Percentiles rank a stretch among this genome's conserved stretches.
Evolutionary conservation across 2,888 invertebrate species (phyloP).

Genomic region (Papilio gigon): DNA sequence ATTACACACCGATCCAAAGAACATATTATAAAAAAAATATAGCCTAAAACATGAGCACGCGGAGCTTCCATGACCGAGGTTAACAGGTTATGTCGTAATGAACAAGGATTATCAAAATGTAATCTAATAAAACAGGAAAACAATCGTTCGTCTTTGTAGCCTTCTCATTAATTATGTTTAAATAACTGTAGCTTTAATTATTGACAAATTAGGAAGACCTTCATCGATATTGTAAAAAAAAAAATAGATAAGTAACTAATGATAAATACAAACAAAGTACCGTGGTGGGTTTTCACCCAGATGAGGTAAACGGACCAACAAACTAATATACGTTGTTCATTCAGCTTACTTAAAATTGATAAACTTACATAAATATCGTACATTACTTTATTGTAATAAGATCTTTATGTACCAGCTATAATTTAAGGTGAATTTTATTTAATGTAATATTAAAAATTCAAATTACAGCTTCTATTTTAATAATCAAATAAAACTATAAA

Average conservation of each 20-base stretch:
- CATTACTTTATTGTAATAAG: no score
- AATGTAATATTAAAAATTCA: no score
- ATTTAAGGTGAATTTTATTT: no score
- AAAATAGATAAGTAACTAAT: neutral
- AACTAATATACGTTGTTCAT: neutral
- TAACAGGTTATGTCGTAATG: slow-evolving; percentile 24
- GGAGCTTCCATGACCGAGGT: slow-evolving; percentile 7
- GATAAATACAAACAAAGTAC: neutral
- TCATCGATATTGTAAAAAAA: neutral
- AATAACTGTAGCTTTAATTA: neutral
- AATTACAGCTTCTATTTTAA: no score
- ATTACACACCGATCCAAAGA: slow-evolving; percentile 23
- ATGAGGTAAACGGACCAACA: neutral
- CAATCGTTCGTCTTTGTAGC: slow-evolving; percentile 13
- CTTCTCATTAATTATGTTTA: slow-evolving; percentile 11
- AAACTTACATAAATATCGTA: no score
- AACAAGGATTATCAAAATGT: slow-evolving; percentile 22
- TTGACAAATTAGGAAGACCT: slow-evolving; percentile 3
- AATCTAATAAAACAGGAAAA: slow-evolving; percentile 23
- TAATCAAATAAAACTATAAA: no score
- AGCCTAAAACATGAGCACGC: slow-evolving; percentile 32
- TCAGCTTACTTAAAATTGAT: no score
- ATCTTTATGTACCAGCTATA: no score
- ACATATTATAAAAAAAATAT: slow-evolving; percentile 14
- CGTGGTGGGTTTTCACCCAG: neutral